Evolutionary conservation across 2,113 vertebrate species (phyloP).

Genomic region (Hystrix brachyura): DNA sequence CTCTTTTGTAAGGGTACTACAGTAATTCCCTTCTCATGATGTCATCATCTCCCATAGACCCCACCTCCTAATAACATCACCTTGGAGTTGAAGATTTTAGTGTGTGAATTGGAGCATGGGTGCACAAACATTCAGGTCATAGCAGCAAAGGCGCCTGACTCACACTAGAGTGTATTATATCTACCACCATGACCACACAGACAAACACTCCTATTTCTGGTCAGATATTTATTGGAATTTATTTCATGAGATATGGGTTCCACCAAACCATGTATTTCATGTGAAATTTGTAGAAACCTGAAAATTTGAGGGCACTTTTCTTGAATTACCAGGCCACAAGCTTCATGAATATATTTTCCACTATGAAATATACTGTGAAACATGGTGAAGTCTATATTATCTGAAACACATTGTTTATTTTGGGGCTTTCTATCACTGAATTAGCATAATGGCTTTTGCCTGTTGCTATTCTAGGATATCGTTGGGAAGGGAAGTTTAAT

Average conservation of each 20-base stretch:
- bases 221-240: background rate
- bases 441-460: slow-evolving; percentile 72
- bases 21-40: background rate
- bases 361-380: slow-evolving; percentile 77
- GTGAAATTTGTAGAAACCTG: background rate
- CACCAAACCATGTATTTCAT: background rate
- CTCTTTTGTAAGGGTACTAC: background rate
- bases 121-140: background rate
- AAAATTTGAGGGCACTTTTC: slow-evolving; percentile 32
- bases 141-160: background rate
- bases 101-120: background rate
- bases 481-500: slow-evolving; percentile 82
- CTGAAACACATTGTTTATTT: slow-evolving; percentile 82
- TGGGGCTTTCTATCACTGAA: slow-evolving; percentile 81
- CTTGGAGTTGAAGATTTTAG: background rate
- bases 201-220: background rate
- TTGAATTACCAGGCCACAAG: slow-evolving; percentile 73
- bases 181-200: background rate
- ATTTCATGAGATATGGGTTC: background rate
- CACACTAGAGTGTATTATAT: background rate
- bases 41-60: background rate
- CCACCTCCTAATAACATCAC: background rate
- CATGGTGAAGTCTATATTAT: slow-evolving; percentile 78
- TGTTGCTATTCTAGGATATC: slow-evolving; percentile 78
- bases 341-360: slow-evolving; percentile 83